Evolutionary conservation across 2,888 invertebrate genomes (phyloP).

Genomic region (Drosophila nr. perissopoda): DNA sequence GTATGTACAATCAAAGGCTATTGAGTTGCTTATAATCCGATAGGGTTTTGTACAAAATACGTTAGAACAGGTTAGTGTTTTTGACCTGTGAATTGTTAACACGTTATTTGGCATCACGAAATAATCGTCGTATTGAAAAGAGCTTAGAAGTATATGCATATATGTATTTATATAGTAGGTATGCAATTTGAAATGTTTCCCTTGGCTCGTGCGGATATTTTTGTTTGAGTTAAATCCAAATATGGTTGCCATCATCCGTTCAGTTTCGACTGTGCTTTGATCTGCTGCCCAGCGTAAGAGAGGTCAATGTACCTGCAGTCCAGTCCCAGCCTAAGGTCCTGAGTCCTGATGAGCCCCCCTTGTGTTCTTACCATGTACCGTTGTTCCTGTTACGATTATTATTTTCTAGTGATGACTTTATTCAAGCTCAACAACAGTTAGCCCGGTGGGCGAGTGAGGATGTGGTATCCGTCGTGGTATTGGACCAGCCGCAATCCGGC

Average conservation of each 20-base stretch:
- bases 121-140: background rate
- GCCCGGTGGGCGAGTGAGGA: conserved; percentile 98
- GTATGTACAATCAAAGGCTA: background rate
- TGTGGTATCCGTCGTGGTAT: conserved; percentile 88
- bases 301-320: conserved; percentile 21
- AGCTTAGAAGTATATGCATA: background rate
- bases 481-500: conserved; percentile 85
- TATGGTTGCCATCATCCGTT: conserved; percentile 8
- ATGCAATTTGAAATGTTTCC: background rate
- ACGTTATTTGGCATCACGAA: background rate
- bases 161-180: background rate
- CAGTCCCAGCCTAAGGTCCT: conserved; percentile 43
- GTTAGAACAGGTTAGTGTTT: background rate
- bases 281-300: conserved; percentile 28
- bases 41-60: background rate
- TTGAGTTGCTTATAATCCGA: background rate
- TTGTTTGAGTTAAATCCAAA: too few species aligned
- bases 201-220: background rate
- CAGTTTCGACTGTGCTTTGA: conserved; percentile 7
- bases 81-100: background rate
- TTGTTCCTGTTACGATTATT: conserved; percentile 91
- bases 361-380: conserved; percentile 86
- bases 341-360: conserved; percentile 59
- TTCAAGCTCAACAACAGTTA: conserved; percentile 98
- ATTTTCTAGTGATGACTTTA: conserved; percentile 98